Evolutionary conservation across 2,888 invertebrate species (phyloP), one percentile per base, ranked within the genome.

Genomic region (Megamerina dolium): DNA sequence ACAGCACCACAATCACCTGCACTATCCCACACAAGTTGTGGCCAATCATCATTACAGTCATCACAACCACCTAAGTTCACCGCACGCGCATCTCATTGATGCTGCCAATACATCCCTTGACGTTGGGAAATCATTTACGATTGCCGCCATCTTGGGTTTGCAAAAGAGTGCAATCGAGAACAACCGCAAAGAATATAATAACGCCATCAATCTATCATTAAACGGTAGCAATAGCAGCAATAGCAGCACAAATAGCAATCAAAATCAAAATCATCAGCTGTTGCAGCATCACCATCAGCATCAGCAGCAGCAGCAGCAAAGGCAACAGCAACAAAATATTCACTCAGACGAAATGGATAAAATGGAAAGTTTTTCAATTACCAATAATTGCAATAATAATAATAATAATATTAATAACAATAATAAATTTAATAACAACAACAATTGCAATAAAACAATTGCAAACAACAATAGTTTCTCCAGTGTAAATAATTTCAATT

Each of bases 101-200:
- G 59, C 63, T 49, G 61, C 61, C 47, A 65, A 61, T 53, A 64
- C 70, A 52, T 63, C 72, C 49, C 63, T 71, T 52, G 72, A 72
- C 55, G 69, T 65, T 45, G 80, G 81, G 31, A 85, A 85, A 61
- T 87, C 87, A 5, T 91, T 91, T 60, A 90, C 90, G 18, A 91
- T 91, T 56, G 90, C 89, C 51, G 88, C 89, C 50, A 89, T 90
- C 59, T 78, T 91, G 56, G 90, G 89, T 0, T 68, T 88, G 51
- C 81, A 83, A 43, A 79, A 70, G 52, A 65, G 58, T 56, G 55
- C 55, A 31, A 52, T 54, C 48, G 55, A 54, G 43, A 57, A 52
- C 37, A 63, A 56, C 33, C 61, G 60, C 43, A 68, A 64, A 51
- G 70, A 70, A 50, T 68, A 66, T 49, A 69, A 66, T 52, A 70